These are phyloP conservation scores for Rhinoptilus africanus DNA, from an alignment of 2,113 vertebrate genomes.

Conservation along the genomic window DNA sequence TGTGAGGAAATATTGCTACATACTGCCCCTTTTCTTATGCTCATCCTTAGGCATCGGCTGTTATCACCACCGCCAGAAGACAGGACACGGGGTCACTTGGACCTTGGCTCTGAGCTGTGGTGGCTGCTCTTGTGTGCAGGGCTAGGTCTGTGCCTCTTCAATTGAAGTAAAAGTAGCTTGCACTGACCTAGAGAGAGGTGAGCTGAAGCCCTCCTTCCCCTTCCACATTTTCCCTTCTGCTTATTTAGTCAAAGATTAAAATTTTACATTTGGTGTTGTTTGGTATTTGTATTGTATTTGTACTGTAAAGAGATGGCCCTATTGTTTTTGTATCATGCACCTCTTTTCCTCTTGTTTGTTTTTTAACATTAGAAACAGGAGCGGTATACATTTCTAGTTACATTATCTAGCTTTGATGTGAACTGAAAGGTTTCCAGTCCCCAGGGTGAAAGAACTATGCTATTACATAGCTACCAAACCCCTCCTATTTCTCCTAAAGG, in stretches of 20 bases:
- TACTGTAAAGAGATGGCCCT: neutral
- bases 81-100: rapidly evolving
- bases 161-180: neutral
- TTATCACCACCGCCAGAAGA: neutral
- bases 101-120: neutral
- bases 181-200: neutral
- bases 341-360: neutral
- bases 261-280: neutral
- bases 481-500: neutral
- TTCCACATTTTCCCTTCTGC: neutral
- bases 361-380: neutral
- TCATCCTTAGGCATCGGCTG: neutral
- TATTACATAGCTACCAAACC: neutral
- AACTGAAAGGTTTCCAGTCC: neutral
- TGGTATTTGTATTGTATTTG: neutral
- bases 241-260: neutral
- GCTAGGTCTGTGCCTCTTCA: neutral
- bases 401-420: neutral
- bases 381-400: neutral
- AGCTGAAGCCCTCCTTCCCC: neutral
- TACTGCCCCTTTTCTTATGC: neutral
- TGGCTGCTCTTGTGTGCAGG: neutral
- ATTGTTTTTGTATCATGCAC: rapidly evolving
- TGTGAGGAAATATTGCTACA: neutral
- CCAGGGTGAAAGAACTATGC: neutral